Evolutionary conservation across 1,140 invertebrate species (phyloP).

Genomic region (Lethocerus indicus): DNA sequence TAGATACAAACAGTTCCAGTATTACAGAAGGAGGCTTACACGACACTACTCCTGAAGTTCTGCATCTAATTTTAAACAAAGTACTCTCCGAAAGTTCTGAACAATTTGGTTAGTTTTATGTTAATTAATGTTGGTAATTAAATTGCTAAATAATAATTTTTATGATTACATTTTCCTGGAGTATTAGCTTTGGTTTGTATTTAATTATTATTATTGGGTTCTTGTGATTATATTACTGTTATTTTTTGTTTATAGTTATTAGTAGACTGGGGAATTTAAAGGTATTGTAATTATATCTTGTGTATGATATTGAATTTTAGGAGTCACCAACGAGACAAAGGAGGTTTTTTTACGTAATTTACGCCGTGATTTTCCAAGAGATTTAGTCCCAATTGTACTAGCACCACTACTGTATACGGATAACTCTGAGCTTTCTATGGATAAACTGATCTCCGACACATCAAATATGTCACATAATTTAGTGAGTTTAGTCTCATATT

Average conservation of each 20-base stretch:
- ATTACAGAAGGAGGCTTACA: constrained; percentile 65
- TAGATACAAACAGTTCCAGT: constrained; percentile 34
- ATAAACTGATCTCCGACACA: constrained; percentile 29
- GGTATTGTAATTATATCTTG: neutral
- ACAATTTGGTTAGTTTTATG: constrained; percentile 25
- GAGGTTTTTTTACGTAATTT: constrained; percentile 65
- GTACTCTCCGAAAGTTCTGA: constrained; percentile 22
- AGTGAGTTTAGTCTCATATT: constrained; percentile 29
- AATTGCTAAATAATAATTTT: neutral
- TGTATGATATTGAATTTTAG: constrained; percentile 22
- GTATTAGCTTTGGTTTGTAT: neutral
- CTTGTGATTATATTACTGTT: neutral
- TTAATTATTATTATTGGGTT: neutral
- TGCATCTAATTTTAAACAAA: constrained; percentile 54
- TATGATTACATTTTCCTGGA: neutral
- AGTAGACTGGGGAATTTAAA: neutral
- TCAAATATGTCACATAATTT: constrained; percentile 38
- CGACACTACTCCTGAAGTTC: constrained; percentile 71
- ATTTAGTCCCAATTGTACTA: constrained; percentile 71
- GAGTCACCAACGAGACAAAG: constrained; percentile 48
- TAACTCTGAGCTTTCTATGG: constrained; percentile 50
- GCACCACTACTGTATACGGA: constrained; percentile 70
- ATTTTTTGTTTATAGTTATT: neutral
- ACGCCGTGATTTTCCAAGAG: constrained; percentile 69
- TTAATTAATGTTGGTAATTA: neutral